Base-by-base conservation (phyloP, 2,113 vertebrate genomes). In the Neotoma lepida region DNA sequence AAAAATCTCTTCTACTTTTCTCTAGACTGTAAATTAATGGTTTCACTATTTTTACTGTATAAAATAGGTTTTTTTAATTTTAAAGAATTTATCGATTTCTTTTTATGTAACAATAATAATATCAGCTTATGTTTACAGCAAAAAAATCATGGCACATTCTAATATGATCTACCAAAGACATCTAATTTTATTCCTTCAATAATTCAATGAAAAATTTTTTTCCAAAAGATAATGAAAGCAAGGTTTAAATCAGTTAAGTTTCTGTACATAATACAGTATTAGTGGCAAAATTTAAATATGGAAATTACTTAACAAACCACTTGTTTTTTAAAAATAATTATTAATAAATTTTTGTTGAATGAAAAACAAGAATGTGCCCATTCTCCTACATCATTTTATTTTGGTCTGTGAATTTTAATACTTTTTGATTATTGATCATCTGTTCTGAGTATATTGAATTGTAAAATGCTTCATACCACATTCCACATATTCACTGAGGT, bases 401-500 rank as follows among this genome's bases (percentile, higher is more conserved):
- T 77, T 84, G 28, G 71, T 86, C 66, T 94, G 12, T 90, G n/a
- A 49, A 84, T 64, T 70, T 92, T 39, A 15, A 51, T 90, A 64
- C 20, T 71, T 0, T 39, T 96, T 64, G 26, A 90, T 78, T 90
- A 82, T 51, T 82, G 39, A 76, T 81, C 54, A 85, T 81, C 46
- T 1, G 74, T 77, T 10, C 7, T 33, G 91, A 64, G 88, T 14
- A 63, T 44, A 9, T 51, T 30, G 2, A n/a, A 6, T 54, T 46
- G 9, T 44, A 91, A 77, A 82, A 17, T 77, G 9, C 33, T 8
- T 74, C n/a, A 44, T 15, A 24, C 28, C 14, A 39, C 28, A 30
- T 10, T 0, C 22, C 1, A 26, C 49, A 49, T 15, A 28, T 91
- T 71, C 39, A 80, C 8, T 58, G 1, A 4, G 1, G 68, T 51